Percentiles rank a stretch among this genome's conserved stretches.
phyloP scores from a whole-genome alignment of 2,888 invertebrate species.

The Metacarcinus magister region DNA sequence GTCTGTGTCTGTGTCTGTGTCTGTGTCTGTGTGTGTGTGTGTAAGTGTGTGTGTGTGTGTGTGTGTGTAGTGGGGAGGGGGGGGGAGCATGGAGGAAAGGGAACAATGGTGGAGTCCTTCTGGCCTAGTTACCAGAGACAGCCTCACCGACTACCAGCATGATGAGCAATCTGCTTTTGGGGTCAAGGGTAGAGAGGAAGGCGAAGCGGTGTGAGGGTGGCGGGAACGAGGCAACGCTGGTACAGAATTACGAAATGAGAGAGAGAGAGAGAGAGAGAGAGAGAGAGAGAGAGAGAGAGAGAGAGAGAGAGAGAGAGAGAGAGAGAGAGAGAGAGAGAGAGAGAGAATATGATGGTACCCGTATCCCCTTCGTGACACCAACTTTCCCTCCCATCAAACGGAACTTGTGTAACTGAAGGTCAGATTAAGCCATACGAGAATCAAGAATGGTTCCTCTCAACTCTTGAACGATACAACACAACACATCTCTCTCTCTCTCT shows the following conservation, averaged over 20 bases:
- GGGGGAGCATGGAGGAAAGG: not conserved
- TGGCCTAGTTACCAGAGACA: not conserved
- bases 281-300: constrained; percentile 52
- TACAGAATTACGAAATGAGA: no score
- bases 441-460: not conserved
- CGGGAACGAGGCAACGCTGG: no score
- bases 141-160: not conserved
- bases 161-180: not conserved
- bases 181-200: not conserved
- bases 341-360: constrained; percentile 33
- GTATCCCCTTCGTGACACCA: not conserved
- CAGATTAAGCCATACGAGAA: not conserved
- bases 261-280: not conserved
- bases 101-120: not conserved
- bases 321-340: constrained; percentile 52
- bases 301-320: constrained; percentile 67
- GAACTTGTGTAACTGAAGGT: constrained; percentile 78
- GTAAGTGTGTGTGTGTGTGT: not conserved
- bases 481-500: not conserved
- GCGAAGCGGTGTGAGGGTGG: no score
- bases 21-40: not conserved
- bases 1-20: not conserved
- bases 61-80: not conserved
- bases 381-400: constrained; percentile 83
- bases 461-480: constrained; percentile 86